A percentile compares a stretch with the other conserved stretches of the same genome.
Conservation (phyloP, 64 coral and sea anemone species). For the Montipora efflorescens region DNA sequence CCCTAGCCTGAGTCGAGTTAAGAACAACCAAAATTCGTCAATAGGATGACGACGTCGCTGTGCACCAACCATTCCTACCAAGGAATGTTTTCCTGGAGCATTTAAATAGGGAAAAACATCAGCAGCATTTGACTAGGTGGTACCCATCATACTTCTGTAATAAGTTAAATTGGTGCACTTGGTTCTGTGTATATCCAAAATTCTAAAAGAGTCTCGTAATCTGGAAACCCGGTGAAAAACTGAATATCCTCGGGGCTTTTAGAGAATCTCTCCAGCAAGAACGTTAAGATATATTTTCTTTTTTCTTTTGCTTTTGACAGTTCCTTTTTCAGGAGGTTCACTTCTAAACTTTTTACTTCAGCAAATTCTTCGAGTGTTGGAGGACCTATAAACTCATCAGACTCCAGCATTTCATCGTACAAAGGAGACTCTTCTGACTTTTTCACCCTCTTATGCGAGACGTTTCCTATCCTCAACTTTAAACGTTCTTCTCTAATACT, state of each 20-base stretch:
- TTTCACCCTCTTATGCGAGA: slow-evolving; percentile 9
- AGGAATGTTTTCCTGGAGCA: slow-evolving; percentile 33
- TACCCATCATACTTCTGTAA: slow-evolving; percentile 57
- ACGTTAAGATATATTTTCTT: slow-evolving; percentile 40
- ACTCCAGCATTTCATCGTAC: not conserved
- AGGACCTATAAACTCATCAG: slow-evolving; percentile 29
- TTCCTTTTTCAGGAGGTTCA: slow-evolving; percentile 34
- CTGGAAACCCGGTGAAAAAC: slow-evolving; percentile 72
- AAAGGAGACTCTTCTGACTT: not conserved
- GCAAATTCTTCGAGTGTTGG: slow-evolving; percentile 63
- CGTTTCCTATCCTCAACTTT: not conserved
- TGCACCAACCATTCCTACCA: slow-evolving; percentile 14
- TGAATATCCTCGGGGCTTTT: slow-evolving; percentile 62
- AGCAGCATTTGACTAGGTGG: not conserved
- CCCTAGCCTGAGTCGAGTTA: slow-evolving; percentile 30
- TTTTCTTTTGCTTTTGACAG: slow-evolving; percentile 53
- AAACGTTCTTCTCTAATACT: slow-evolving; percentile 58
- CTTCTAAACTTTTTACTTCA: slow-evolving; percentile 5
- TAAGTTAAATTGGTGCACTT: slow-evolving; percentile 44
- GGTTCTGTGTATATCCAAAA: slow-evolving; percentile 67
- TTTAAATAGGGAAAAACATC: slow-evolving; percentile 39
- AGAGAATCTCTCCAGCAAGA: slow-evolving; percentile 61
- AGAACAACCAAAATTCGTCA: slow-evolving; percentile 43
- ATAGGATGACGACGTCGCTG: slow-evolving; percentile 45
- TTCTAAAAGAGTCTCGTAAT: slow-evolving; percentile 56